Base-by-base conservation (phyloP, 1,140 invertebrate species). In the Formica exsecta region DNA sequence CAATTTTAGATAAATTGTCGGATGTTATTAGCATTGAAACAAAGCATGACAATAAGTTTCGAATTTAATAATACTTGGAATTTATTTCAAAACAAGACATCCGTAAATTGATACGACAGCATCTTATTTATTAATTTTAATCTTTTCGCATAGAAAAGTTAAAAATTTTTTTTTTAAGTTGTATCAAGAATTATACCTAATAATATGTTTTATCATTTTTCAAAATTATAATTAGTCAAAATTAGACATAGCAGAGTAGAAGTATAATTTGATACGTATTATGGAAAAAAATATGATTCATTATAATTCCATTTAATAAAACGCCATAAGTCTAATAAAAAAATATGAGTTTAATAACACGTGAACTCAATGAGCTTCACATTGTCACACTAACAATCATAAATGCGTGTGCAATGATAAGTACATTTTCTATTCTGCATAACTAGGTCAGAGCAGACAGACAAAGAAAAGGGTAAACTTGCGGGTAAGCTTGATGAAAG, bases 21-120 rank as follows among this genome's bases (percentile, higher is more conserved):
- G 59, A 62, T 48, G 22, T 86, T 86, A 74, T 66, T n/a, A 51
- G 54, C 19, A 80, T n/a, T 51, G 29, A 13, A 65, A 76, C 81
- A 41, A n/a, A 83, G 9, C 9, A 13, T 65, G 32, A 57, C 32
- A n/a, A 77, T 36, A 77, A 77, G 44, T 77, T 77, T 61, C 25
- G 57, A 79, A 68, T 61, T 83, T 44, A 41, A 29, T 74, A 61
- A 32, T 64, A 51, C 59, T 76, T 54, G 51, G n/a, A 29, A 13
- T 64, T 32, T 7, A 76, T 44, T 64, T 64, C 19, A 5, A 62
- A 41, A 44, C 57, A 75, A 75, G n/a, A 29, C 13, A 29, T 41
- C 1, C 8, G 22, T 22, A 22, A 75, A 73, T 13, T 36, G 13
- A 62, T 38, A 7, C 7, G 32, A 48, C 16, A 51, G 13, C 4